Base-by-base conservation (phyloP, 2,797 vertebrate species). In the Anguilla anguilla region DNA sequence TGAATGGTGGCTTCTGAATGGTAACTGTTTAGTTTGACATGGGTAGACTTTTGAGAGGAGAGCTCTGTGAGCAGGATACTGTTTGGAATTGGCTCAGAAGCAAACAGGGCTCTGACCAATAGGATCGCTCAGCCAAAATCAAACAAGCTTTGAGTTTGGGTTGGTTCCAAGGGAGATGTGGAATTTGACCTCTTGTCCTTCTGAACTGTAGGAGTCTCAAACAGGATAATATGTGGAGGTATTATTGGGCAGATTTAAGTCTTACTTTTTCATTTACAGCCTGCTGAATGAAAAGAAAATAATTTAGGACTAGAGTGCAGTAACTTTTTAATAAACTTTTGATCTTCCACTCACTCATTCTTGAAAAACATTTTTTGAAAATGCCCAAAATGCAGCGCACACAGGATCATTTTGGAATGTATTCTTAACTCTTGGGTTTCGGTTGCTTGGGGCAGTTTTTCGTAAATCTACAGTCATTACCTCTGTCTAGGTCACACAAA, bases 161-260 rank as follows among this genome's bases (percentile, higher is more conserved):
- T 92, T 90, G 88, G 89, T 90, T 88, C 91, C 72, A 82, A 86
- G 87, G 91, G 88, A 91, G 88, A 92, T 72, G 88, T 91, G 93
- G 95, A 96, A 96, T 96, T 94, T 94, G 93, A 94, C 95, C 93
- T 90, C 89, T 91, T 93, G 93, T 92, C 94, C 93, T 93, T 89
- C 31, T 94, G 90, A 94, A 94, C 94, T 83, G 90, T 35, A 51
- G 57, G 92, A 94, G 94, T 93, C 93, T 95, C 94, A 92, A 88
- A 91, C 89, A 92, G 19, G 11, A 59, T 11, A 59, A 17, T 61
- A 19, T n/a, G 28, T 3, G 13, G 55, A 57, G 53, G 49, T 49
- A 81, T 49, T 49, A 81, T 49, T 81, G 82, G 0, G 51, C 5
- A 9, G 13, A 28, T 84, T 51, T 28, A 53, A 7, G 31, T 17